Base-by-base conservation (phyloP, 1,140 invertebrate species). In the Caenorhabditis briggsae region DNA sequence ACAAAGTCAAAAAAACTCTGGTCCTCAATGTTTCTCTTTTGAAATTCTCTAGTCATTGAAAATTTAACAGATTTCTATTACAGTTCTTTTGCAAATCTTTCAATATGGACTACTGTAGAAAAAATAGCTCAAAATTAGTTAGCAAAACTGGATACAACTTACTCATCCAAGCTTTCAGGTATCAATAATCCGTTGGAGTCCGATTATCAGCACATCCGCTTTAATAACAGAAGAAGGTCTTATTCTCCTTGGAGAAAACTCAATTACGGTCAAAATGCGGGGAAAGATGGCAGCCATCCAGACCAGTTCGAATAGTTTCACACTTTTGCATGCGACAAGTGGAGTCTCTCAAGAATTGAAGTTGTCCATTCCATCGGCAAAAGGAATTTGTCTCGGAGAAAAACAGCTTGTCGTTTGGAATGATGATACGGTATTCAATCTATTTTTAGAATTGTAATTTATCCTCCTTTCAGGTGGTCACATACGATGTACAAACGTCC, bases 121-220 rank as follows among this genome's bases (percentile, higher is more conserved):
- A 33, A 33, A 33, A 33, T 3, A 33, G 1, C 33, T 33, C 33
- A 33, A 33, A 33, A 33, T 3, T 33, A 33, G 33, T 33, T 1
- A 33, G 1, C 33, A 33, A 33, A 33, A 33, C 3, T 33, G 33
- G 1, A 33, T 33, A n/a, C n/a, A 33, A 33, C 33, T 33, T 33
- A 33, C 33, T 33, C 33, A 33, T 33, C 33, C 14, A 61, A 82
- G 1, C 7, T 58, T 53, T 46, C 86, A 16, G 85, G 87, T 18
- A 59, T 82, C n/a, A 88, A 83, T 33, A 78, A 90, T 25, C 65
- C 90, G 9, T 86, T 90, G 84, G 90, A 89, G 61, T 82, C 50
- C 84, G 12, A 78, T 78, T 5, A 46, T 78, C 11, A 78, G 46
- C 46, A 53, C 70, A 50, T 33, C 70, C 8, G 70, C 70, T 53